Evolutionary conservation across 92 coral and sea anemone genomes (phyloP).

Genomic region (Ricordea florida): DNA sequence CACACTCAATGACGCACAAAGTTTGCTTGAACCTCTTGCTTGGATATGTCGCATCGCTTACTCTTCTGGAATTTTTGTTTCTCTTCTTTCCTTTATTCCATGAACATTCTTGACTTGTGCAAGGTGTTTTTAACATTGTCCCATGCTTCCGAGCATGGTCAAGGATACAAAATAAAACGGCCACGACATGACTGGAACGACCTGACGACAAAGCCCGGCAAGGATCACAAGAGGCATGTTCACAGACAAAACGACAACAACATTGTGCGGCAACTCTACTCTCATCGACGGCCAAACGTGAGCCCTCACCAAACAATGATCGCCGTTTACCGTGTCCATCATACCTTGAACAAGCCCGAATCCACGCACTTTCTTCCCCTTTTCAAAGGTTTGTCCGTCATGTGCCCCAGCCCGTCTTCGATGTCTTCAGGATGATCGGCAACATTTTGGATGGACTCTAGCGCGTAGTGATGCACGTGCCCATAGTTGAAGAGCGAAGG

Average conservation of each 20-base stretch:
- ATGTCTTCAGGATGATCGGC: too few species aligned
- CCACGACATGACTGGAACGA: constrained; percentile 51
- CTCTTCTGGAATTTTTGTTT: constrained; percentile 40
- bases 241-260: constrained; percentile 32
- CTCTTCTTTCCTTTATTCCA: constrained; percentile 56
- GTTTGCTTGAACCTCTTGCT: constrained; percentile 9
- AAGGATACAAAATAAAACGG: constrained; percentile 25
- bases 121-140: constrained; percentile 3
- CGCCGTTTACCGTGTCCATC: too few species aligned
- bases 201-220: constrained; percentile 46
- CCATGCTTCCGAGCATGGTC: constrained; percentile 37
- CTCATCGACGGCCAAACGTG: too few species aligned
- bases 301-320: too few species aligned
- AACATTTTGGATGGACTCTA: too few species aligned
- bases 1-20: constrained; percentile 38
- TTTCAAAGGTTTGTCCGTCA: too few species aligned
- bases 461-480: too few species aligned
- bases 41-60: background rate
- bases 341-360: too few species aligned
- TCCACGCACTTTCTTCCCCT: too few species aligned
- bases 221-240: constrained; percentile 51
- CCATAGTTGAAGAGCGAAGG: too few species aligned
- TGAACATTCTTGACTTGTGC: constrained; percentile 42
- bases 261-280: too few species aligned
- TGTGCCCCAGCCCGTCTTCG: too few species aligned